Evolutionary conservation across 1,140 invertebrate genomes (phyloP).

Genomic region (Drosophila ohnishii): DNA sequence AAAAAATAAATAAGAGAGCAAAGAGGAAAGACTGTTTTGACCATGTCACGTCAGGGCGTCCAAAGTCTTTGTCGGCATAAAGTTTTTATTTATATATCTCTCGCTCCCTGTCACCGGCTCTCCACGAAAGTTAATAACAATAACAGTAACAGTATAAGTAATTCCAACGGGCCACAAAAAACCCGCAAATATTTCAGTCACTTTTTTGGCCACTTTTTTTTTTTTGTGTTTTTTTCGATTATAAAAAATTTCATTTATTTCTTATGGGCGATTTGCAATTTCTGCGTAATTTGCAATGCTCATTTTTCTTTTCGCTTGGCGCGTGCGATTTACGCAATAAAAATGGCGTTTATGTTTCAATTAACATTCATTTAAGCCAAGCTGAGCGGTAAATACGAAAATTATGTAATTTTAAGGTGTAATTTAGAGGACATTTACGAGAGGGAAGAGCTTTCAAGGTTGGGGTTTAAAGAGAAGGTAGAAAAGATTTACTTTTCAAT

Average conservation of each 20-base stretch:
- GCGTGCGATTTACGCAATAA: conserved; percentile 74
- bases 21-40: conserved; percentile 15
- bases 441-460: not conserved
- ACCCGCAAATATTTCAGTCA: conserved; percentile 34
- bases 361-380: conserved; percentile 60
- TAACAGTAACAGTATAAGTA: conserved; percentile 68
- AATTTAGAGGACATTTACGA: conserved; percentile 1
- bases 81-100: not conserved
- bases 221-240: conserved; percentile 54
- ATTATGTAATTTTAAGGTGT: conserved; percentile 51
- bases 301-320: conserved; percentile 53
- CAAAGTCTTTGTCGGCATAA: conserved; percentile 53
- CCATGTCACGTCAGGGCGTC: conserved; percentile 63
- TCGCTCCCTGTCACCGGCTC: conserved; percentile 57
- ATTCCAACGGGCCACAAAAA: conserved; percentile 35
- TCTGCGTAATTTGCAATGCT: conserved; percentile 63
- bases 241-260: conserved; percentile 81
- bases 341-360: conserved; percentile 74
- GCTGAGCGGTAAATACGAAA: not conserved
- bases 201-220: conserved; percentile 41
- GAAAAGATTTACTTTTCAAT: not conserved
- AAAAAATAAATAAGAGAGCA: conserved; percentile 10
- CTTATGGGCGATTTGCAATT: conserved; percentile 79
- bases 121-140: conserved; percentile 64
- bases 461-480: not conserved